Evolutionary conservation across 2,888 invertebrate species (phyloP).

Genomic region (Xanthorhoe designata): DNA sequence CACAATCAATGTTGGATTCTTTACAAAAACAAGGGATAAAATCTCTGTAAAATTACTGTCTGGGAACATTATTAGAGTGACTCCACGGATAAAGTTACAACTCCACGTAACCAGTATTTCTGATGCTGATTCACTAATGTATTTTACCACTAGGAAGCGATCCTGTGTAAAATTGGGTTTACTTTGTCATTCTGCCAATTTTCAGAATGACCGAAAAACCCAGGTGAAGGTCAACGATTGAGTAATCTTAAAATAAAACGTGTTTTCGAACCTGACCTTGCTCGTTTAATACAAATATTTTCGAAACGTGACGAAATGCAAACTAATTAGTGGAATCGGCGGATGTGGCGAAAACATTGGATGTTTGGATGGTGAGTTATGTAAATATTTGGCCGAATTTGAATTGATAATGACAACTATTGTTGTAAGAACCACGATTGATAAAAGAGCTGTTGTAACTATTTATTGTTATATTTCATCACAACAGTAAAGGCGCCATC

Average conservation of each 20-base stretch:
- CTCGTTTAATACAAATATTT: constrained; percentile 41
- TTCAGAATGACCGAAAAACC: constrained; percentile 54
- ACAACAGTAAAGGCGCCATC: background rate
- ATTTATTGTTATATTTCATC: background rate
- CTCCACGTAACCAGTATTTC: background rate
- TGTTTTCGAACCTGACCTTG: constrained; percentile 40
- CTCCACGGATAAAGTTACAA: background rate
- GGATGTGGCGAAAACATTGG: constrained; percentile 32
- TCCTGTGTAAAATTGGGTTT: constrained; percentile 30
- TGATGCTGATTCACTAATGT: constrained; percentile 7
- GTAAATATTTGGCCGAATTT: constrained; percentile 31
- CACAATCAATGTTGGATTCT: no score
- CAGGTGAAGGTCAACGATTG: constrained; percentile 62
- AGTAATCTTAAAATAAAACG: constrained; percentile 48
- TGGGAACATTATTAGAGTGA: background rate
- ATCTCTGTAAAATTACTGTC: no score
- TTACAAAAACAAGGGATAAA: no score
- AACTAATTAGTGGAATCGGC: constrained; percentile 36
- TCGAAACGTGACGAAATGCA: constrained; percentile 33
- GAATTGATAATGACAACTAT: constrained; percentile 14
- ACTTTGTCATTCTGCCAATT: constrained; percentile 63
- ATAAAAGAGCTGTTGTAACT: background rate
- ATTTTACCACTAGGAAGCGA: constrained; percentile 19
- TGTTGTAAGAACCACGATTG: constrained; percentile 8
- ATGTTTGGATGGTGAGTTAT: constrained; percentile 23